These are phyloP conservation scores for Urocitellus parryii DNA, from an alignment of 2,113 vertebrate genomes.

Conservation along the genomic window DNA sequence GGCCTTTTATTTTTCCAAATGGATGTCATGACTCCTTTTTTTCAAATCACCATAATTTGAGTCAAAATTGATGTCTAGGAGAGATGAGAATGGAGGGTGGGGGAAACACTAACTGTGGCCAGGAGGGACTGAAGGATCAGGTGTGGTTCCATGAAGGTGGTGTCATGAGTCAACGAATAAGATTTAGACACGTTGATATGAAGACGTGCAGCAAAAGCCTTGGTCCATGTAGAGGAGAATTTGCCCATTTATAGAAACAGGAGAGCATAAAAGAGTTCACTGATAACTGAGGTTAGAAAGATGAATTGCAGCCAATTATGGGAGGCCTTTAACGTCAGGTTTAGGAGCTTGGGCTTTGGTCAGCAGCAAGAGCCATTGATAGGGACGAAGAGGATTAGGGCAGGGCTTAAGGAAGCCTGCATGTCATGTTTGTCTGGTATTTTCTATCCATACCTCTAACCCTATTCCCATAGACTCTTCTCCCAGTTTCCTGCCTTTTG, in stretches of 20 bases:
- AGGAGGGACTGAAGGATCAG: background rate
- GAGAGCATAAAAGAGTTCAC: background rate
- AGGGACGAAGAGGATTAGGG: background rate
- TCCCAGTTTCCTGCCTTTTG: background rate
- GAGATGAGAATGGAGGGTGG: background rate
- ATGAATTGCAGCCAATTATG: background rate
- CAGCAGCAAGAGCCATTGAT: background rate
- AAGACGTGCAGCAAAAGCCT: background rate
- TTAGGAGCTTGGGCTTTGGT: background rate
- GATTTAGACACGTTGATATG: background rate
- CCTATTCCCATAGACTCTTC: background rate
- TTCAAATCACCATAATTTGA: background rate
- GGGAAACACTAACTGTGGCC: background rate
- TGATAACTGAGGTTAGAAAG: background rate
- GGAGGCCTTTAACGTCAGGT: background rate
- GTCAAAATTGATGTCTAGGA: background rate
- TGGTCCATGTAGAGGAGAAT: background rate
- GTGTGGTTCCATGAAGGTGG: background rate
- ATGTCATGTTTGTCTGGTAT: background rate
- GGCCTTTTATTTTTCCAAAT: too few species aligned
- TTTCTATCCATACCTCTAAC: background rate
- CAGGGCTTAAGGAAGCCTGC: background rate
- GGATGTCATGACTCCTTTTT: too few species aligned
- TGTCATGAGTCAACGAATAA: background rate
- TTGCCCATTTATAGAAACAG: background rate